Evolutionary conservation across 2,113 vertebrate genomes (phyloP).

Genomic region (Irena cyanogastra): DNA sequence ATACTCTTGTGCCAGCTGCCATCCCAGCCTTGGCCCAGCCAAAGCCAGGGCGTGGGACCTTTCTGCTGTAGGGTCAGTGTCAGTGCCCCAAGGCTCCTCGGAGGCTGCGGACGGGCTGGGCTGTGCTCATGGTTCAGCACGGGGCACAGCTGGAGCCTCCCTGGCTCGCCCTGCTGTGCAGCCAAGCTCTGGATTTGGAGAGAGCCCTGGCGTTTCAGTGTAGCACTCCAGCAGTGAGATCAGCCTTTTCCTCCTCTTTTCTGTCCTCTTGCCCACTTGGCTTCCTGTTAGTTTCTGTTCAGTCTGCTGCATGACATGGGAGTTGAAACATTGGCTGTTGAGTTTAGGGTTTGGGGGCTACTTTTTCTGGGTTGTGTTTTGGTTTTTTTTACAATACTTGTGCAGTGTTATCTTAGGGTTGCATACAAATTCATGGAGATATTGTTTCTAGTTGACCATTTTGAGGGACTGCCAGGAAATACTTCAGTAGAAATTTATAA

Average conservation of each 20-base stretch:
- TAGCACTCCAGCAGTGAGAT: not conserved
- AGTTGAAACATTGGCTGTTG: not conserved
- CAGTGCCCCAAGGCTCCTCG: not conserved
- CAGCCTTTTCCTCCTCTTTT: not conserved
- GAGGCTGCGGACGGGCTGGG: not conserved
- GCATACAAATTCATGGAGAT: not conserved
- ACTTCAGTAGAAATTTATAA: not conserved
- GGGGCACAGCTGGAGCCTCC: not conserved
- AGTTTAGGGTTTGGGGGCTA: not conserved
- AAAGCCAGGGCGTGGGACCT: not conserved
- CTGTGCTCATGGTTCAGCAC: rapidly evolving
- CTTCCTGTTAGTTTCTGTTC: not conserved
- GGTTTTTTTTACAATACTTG: rapidly evolving
- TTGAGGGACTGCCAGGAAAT: not conserved
- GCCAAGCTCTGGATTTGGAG: rapidly evolving
- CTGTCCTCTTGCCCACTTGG: not conserved
- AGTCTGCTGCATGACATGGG: not conserved
- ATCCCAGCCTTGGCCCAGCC: not conserved
- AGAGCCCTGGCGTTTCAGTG: not conserved
- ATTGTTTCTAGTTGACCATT: not conserved
- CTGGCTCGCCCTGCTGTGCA: not conserved
- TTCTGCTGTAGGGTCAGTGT: not conserved
- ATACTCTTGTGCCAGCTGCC: not conserved
- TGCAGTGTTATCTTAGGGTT: not conserved
- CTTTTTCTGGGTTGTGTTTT: not conserved